Percentiles rank a stretch among this genome's conserved stretches.
phyloP scores from a whole-genome alignment of 2,888 invertebrate species.

The Cacoxenus indagator region DNA sequence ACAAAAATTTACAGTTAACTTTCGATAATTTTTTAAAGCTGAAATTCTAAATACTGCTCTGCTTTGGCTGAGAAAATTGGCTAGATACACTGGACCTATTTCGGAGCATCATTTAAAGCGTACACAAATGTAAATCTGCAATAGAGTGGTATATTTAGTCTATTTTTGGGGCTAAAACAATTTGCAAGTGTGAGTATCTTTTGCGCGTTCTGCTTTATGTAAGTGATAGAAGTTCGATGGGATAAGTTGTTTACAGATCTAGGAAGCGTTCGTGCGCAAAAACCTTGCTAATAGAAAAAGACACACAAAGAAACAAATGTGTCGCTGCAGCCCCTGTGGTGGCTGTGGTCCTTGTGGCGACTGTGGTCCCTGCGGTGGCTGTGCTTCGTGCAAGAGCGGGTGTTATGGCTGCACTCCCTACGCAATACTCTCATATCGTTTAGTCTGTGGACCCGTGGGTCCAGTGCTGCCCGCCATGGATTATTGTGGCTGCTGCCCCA shows the following conservation, averaged over 20 bases:
- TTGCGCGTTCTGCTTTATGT: neutral
- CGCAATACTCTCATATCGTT: slow-evolving; percentile 49
- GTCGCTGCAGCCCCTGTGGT: neutral
- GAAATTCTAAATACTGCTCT: neutral
- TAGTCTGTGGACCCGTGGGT: slow-evolving; percentile 49
- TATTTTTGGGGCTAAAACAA: neutral
- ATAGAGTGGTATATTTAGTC: neutral
- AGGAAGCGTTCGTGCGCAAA: neutral
- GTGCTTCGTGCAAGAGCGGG: neutral
- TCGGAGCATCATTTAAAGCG: neutral
- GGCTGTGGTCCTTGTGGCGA: neutral
- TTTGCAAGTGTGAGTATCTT: neutral
- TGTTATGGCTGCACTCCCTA: slow-evolving; percentile 40
- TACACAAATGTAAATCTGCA: neutral
- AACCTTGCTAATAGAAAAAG: too few species aligned
- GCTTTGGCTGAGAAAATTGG: neutral
- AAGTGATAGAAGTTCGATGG: neutral
- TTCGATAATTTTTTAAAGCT: neutral
- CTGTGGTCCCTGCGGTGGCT: neutral
- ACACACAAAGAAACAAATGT: neutral
- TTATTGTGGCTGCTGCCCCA: slow-evolving; percentile 51
- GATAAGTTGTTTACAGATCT: neutral
- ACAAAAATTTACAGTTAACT: neutral
- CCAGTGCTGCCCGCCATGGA: slow-evolving; percentile 53
- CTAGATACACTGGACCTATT: neutral